Percentiles rank a stretch among this genome's conserved stretches.
Evolutionary conservation across 2,113 vertebrate genomes (phyloP).

Genomic region (Archilochus colubris): DNA sequence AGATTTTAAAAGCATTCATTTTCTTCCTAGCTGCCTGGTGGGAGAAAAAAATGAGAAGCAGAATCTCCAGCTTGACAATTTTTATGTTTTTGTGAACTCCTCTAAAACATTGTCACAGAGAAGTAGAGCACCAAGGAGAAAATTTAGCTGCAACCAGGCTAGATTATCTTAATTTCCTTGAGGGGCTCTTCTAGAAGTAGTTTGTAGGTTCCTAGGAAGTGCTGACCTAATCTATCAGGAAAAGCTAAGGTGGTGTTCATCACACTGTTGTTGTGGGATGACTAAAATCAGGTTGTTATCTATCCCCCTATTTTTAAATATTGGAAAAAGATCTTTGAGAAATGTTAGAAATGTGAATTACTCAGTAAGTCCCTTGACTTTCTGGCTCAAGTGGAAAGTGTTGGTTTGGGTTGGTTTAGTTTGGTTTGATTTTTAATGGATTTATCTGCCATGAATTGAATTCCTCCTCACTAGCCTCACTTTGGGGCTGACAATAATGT

Average conservation of each 20-base stretch:
- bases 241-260: not conserved
- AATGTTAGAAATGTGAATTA: not conserved
- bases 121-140: not conserved
- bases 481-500: not conserved
- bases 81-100: not conserved
- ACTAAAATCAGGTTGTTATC: not conserved
- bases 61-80: not conserved
- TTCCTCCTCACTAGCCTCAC: not conserved
- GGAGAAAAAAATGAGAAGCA: not conserved
- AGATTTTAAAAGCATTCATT: not conserved
- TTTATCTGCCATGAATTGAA: not conserved
- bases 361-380: not conserved
- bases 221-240: accelerated
- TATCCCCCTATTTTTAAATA: not conserved
- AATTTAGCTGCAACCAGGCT: not conserved
- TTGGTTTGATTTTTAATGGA: not conserved
- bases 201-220: not conserved
- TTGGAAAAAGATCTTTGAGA: not conserved
- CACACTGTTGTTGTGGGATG: accelerated
- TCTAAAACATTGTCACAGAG: not conserved
- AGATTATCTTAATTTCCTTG: not conserved
- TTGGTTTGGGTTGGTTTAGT: not conserved
- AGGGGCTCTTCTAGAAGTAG: not conserved
- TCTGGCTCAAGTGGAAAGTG: not conserved
- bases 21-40: not conserved